Percentiles rank a stretch among this genome's conserved stretches.
These are phyloP conservation scores for Chloroceryle aenea DNA, from an alignment of 2,113 vertebrate genomes.

Conservation along the genomic window DNA sequence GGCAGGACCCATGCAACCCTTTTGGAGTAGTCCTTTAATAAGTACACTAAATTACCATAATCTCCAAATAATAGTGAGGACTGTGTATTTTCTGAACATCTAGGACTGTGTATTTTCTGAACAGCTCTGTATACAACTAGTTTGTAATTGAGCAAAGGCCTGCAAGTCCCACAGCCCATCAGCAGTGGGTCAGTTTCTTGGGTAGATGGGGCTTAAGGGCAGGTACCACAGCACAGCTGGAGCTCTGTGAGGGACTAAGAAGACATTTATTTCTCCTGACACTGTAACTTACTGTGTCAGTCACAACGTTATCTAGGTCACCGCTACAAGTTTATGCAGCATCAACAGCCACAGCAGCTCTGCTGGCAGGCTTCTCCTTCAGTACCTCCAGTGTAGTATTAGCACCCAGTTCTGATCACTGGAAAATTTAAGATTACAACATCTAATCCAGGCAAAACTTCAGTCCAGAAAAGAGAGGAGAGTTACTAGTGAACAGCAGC, in stretches of 20 bases:
- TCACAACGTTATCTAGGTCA: conserved; percentile 66
- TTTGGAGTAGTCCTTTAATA: neutral
- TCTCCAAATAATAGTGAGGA: neutral
- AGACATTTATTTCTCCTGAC: conserved; percentile 67
- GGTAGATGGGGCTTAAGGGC: conserved; percentile 43
- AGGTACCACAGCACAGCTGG: conserved; percentile 52
- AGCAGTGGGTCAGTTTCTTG: neutral
- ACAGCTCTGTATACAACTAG: neutral
- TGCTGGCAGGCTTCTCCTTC: neutral
- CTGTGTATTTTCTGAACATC: neutral
- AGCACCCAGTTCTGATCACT: neutral
- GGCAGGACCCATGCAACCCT: neutral
- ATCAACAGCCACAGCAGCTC: neutral
- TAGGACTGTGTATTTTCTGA: neutral
- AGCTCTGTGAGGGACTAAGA: conserved; percentile 8
- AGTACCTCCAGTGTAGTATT: neutral
- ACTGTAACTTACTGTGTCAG: conserved; percentile 58
- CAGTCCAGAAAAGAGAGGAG: neutral
- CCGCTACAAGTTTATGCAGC: neutral
- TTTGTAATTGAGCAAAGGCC: neutral
- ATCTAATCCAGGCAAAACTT: neutral
- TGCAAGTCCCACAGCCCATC: neutral
- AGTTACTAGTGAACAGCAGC: neutral
- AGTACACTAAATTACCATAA: neutral
- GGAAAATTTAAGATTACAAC: neutral